Evolutionary conservation across 2,888 invertebrate species (phyloP), one percentile per base, ranked within the genome.

Genomic region (Lapara coniferarum): DNA sequence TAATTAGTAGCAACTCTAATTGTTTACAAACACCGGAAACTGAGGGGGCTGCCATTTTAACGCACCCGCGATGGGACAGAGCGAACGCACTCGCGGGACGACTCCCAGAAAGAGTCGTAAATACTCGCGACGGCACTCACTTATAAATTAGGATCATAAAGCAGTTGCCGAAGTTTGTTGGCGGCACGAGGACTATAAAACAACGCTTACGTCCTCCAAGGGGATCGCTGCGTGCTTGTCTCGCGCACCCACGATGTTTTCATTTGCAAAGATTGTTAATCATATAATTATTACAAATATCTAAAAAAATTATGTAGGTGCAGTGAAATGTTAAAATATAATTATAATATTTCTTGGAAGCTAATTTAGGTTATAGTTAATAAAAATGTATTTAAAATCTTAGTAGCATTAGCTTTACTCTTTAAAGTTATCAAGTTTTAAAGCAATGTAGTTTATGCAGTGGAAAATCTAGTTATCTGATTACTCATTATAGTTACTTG

Each of bases 81-180:
- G 77, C 78, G 88, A 91, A 89, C 89, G 88, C 85, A 90, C 93
- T 90, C 92, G 80, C 85, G 89, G 88, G 92, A 90, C 84, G 82
- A 81, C 84, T 82, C 81, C 76, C 87, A 87, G 89, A 91, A 92
- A 92, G 92, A 91, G 90, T 89, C 89, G 87, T 90, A 90, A 90
- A 89, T 89, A 89, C 89, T 86, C 86, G 82, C 89, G 89, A 84
- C 90, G 86, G 88, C 89, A 90, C 90, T 92, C 90, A 92, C 93
- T 93, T 93, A 93, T 93, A 93, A 93, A 93, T 93, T 93, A 93
- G 93, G 90, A 91, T 91, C 93, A 93, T 93, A 93, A 93, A 93
- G 89, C 92, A 91, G 90, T 92, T 92, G 90, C 87, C 90, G 87
- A 93, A 93, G 88, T 93, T 93, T 91, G 92, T 89, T 90, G 88